Percentiles rank a stretch among this genome's conserved stretches.
Evolutionary conservation across 2,888 invertebrate genomes (phyloP).

Genomic region (Coleophora deauratella): DNA sequence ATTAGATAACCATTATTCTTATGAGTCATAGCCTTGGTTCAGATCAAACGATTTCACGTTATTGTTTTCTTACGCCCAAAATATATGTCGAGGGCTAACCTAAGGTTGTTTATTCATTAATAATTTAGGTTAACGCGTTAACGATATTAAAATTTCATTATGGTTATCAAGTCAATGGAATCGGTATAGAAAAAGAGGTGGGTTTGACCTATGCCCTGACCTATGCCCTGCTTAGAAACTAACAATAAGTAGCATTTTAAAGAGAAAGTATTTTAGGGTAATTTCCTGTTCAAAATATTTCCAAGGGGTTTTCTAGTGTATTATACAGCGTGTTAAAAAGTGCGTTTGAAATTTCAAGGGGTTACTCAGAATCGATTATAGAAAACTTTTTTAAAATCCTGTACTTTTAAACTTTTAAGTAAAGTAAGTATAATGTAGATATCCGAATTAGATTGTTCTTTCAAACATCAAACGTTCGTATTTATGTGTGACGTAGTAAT

Average conservation of each 20-base stretch:
- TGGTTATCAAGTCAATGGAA: conserved; percentile 27
- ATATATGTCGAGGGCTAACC: conserved; percentile 70
- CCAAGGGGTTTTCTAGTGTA: too few relatives aligned
- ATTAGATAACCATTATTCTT: conserved; percentile 46
- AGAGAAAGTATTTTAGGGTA: neutral
- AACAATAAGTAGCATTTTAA: neutral
- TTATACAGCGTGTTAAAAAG: too few relatives aligned
- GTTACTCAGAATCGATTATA: too few relatives aligned
- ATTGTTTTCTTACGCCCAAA: conserved; percentile 64
- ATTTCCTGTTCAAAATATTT: conserved; percentile 8
- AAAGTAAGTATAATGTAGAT: too few relatives aligned
- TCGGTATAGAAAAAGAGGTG: conserved; percentile 12
- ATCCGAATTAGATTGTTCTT: too few relatives aligned
- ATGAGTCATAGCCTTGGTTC: conserved; percentile 55
- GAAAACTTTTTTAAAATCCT: too few relatives aligned
- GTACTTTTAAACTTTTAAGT: too few relatives aligned
- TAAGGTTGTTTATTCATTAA: conserved; percentile 44
- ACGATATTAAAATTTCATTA: conserved; percentile 30
- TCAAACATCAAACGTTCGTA: too few relatives aligned
- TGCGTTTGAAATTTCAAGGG: too few relatives aligned
- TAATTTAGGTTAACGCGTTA: conserved; percentile 8
- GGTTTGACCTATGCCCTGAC: conserved; percentile 4
- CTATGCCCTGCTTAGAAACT: conserved; percentile 6
- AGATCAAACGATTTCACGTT: conserved; percentile 65
- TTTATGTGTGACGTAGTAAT: too few relatives aligned